Conservation (phyloP, 2,797 vertebrate species). For the Microhierax caerulescens region DNA sequence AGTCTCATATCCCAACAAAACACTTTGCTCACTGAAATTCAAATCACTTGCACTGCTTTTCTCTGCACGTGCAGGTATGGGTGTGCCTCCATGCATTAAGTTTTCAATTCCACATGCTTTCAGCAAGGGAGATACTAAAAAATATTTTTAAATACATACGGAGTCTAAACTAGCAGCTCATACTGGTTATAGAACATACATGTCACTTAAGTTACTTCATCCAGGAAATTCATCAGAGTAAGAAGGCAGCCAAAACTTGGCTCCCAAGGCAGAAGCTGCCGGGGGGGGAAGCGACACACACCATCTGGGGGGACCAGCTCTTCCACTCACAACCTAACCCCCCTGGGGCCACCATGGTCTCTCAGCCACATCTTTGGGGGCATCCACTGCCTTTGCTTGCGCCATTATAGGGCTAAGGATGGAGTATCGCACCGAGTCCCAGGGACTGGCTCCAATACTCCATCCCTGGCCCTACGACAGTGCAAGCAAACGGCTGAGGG, state of each 20-base stretch:
- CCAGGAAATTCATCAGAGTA: not conserved
- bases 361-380: not conserved
- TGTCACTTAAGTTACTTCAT: not conserved
- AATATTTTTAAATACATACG: not conserved
- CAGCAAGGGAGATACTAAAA: not conserved
- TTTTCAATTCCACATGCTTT: not conserved
- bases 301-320: not conserved
- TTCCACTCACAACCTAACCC: not conserved
- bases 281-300: too few relatives aligned
- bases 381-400: not conserved
- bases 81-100: too few relatives aligned
- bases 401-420: too few relatives aligned
- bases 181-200: not conserved
- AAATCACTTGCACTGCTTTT: not conserved
- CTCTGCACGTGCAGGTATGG: not conserved
- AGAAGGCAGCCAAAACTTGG: not conserved
- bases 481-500: not conserved
- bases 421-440: too few relatives aligned
- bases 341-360: not conserved
- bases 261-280: not conserved
- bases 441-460: accelerated
- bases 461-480: accelerated
- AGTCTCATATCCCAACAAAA: not conserved
- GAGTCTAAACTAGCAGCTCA: not conserved
- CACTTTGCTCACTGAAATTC: not conserved